Evolutionary conservation across 2,113 vertebrate genomes (phyloP), one percentile per base, ranked within the genome.

Genomic region (Mormyrus lacerda): DNA sequence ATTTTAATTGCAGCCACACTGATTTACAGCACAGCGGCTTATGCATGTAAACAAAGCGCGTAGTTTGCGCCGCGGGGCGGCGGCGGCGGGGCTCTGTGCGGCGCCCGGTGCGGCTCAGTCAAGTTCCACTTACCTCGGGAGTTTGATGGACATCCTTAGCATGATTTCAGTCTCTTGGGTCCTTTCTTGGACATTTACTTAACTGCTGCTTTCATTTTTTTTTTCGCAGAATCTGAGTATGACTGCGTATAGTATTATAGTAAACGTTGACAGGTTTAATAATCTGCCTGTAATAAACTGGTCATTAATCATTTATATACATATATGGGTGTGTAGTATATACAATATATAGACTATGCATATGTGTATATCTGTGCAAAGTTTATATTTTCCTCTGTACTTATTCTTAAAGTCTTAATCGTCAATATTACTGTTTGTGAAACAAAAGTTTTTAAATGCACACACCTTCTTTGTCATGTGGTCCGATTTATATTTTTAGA

Each of bases 31-130:
- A 31, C 27, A 35, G 65, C 65, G 31, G 65, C 10, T 61, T n/a
- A 61, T 61, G 65, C 13, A 15, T 47, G 42, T 85, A 45, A 85
- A 85, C 83, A 85, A 85, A 85, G 83, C 83, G 48, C 48, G 85
- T 90, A 69, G 50, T 88, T 50, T 89, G 42, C 15, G 53, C 51
- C 4, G 15, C 51, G 17, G 51, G 51, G 4, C 4, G 19, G n/a
- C 51, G 9, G 42, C 27, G 50, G 85, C 19, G 24, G 47, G 9
- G 17, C 58, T 51, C 24, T 85, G 6, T 45, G 21, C 17, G 3
- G 5, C 7, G 35, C 8, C 39, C 21, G 44, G 42, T 45, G 39
- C 15, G 3, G 82, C 82, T 47, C 39, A 31, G 3, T 39, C 0
- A 82, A 42, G n/a, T 27, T 10, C 58, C 58, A n/a, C 58, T 65